Percentiles rank a stretch among this genome's conserved stretches.
Evolutionary conservation across 2,888 invertebrate genomes (phyloP).

Genomic region (Cremastobaeus sp.): DNA sequence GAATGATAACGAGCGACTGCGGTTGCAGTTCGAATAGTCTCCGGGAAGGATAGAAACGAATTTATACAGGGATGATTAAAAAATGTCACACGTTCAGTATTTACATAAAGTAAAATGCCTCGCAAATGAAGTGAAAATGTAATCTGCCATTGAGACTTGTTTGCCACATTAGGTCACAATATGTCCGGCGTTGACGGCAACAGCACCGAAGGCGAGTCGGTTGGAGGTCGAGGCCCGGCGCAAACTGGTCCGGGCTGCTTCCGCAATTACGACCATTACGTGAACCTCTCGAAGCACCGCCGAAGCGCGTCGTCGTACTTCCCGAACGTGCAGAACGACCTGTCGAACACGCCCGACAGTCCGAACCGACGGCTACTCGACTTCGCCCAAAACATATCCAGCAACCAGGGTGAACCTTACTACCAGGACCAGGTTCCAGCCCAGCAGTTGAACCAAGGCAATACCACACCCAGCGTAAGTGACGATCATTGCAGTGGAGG

Average conservation of each 20-base stretch:
- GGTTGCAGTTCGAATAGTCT: no score
- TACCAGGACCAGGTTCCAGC: slow-evolving; percentile 74
- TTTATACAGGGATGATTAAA: no score
- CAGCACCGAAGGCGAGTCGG: slow-evolving; percentile 86
- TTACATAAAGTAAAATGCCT: background rate
- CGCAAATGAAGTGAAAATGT: background rate
- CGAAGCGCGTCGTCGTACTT: slow-evolving; percentile 80
- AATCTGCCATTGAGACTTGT: background rate
- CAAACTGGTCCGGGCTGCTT: slow-evolving; percentile 88
- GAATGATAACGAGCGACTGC: no score
- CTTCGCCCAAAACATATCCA: slow-evolving; percentile 76
- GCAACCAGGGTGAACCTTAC: slow-evolving; percentile 74
- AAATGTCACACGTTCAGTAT: background rate
- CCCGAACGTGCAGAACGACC: slow-evolving; percentile 74
- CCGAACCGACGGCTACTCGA: slow-evolving; percentile 76
- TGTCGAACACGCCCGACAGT: slow-evolving; percentile 76
- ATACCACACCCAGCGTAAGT: slow-evolving; percentile 77
- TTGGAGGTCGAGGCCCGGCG: slow-evolving; percentile 82
- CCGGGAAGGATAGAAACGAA: no score
- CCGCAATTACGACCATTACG: slow-evolving; percentile 87
- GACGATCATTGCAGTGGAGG: slow-evolving; percentile 11
- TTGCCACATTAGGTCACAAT: slow-evolving; percentile 87
- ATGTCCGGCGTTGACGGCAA: slow-evolving; percentile 92
- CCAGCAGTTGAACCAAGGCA: slow-evolving; percentile 74
- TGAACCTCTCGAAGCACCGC: slow-evolving; percentile 77